These are phyloP conservation scores for Acanthosepion esculentum DNA, from an alignment of 2,888 invertebrate genomes.

Conservation along the genomic window DNA sequence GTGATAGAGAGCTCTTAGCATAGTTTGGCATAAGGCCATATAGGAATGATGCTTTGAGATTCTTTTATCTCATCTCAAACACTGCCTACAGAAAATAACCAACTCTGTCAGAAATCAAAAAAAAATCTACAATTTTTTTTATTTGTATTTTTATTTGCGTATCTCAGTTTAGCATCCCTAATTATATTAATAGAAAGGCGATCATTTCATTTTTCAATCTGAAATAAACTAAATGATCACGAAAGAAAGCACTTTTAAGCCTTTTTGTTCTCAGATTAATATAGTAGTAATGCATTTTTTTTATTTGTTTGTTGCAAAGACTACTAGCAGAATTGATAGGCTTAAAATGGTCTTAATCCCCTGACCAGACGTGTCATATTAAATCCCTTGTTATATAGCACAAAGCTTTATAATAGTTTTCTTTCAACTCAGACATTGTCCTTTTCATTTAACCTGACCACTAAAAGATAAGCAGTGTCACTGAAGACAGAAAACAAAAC, in stretches of 20 bases:
- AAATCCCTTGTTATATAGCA: conserved; percentile 1
- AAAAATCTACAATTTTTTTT: too few relatives aligned
- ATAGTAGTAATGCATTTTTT: neutral
- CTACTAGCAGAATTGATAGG: neutral
- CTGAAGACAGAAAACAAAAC: too few relatives aligned
- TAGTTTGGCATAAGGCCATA: too few relatives aligned
- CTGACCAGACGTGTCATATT: neutral
- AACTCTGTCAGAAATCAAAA: too few relatives aligned
- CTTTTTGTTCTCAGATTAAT: neutral
- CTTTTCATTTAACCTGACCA: neutral
- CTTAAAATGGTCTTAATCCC: neutral
- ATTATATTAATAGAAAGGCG: neutral
- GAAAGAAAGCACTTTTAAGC: neutral
- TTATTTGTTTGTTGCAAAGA: neutral
- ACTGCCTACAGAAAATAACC: too few relatives aligned
- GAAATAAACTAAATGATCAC: neutral
- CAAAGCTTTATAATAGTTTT: neutral
- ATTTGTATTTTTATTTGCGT: too few relatives aligned
- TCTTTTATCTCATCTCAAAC: too few relatives aligned
- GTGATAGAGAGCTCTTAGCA: too few relatives aligned
- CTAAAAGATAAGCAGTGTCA: neutral
- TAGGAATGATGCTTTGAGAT: too few relatives aligned
- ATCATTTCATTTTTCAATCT: neutral
- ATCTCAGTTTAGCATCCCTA: neutral
- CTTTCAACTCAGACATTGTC: neutral